Evolutionary conservation across 1,140 invertebrate species (phyloP).

Genomic region (Drosophila melanica): DNA sequence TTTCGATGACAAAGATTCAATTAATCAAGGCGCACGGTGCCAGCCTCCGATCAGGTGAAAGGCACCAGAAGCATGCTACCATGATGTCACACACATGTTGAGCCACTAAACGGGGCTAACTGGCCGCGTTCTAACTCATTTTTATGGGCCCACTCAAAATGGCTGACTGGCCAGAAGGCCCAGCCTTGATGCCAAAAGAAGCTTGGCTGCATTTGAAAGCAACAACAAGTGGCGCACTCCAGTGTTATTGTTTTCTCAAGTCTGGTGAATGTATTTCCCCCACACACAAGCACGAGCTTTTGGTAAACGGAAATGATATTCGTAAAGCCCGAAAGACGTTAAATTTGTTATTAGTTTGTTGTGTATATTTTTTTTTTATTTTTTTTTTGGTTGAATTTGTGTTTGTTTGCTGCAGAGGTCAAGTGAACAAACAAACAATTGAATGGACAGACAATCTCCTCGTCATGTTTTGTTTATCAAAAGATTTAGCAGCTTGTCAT

Average conservation of each 20-base stretch:
- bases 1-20: conserved; percentile 67
- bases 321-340: conserved; percentile 69
- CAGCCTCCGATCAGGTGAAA: conserved; percentile 56
- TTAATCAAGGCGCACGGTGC: conserved; percentile 60
- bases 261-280: conserved; percentile 80
- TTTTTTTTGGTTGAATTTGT: too few species aligned
- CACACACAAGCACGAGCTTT: conserved; percentile 30
- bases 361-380: too few species aligned
- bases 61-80: conserved; percentile 36
- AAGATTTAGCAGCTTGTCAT: conserved; percentile 28
- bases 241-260: background rate
- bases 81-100: conserved; percentile 65
- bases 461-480: conserved; percentile 48
- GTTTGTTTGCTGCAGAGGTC: conserved; percentile 59
- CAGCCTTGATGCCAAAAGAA: conserved; percentile 58
- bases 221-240: conserved; percentile 51
- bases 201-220: conserved; percentile 55
- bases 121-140: conserved; percentile 23
- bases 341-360: conserved; percentile 66
- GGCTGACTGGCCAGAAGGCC: background rate
- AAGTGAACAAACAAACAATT: conserved; percentile 70
- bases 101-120: conserved; percentile 19
- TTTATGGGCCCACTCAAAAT: conserved; percentile 39
- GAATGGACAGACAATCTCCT: conserved; percentile 54
- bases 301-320: conserved; percentile 74